Evolutionary conservation across 1,140 invertebrate species (phyloP).

Genomic region (Choristoneura fumiferana): DNA sequence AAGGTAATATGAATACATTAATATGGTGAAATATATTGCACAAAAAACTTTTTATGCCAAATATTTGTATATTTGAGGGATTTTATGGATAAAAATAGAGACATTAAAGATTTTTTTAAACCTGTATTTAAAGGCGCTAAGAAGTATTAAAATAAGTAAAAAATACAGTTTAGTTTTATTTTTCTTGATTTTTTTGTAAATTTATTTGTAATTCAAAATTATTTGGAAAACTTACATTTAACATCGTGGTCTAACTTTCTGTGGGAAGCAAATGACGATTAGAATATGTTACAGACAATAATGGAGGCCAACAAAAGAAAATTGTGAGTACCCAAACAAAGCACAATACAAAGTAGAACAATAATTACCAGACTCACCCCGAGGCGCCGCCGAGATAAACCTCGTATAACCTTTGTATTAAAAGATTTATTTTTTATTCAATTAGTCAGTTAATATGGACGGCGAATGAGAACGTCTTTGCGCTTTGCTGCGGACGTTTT

Average conservation of each 20-base stretch:
- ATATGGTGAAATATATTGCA: no score
- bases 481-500: conserved; percentile 24
- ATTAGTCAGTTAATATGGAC: conserved; percentile 47
- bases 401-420: conserved; percentile 40
- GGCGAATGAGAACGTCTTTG: conserved; percentile 29
- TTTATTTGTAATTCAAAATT: no score
- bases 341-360: conserved; percentile 50
- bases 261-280: conserved; percentile 35
- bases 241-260: conserved; percentile 4
- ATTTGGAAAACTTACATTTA: no score
- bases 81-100: no score
- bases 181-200: no score
- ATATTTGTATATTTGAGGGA: no score
- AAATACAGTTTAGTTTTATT: no score
- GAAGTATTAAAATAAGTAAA: no score
- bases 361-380: conserved; percentile 47
- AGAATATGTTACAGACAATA: conserved; percentile 50
- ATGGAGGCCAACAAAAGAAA: conserved; percentile 48
- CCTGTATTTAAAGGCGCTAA: no score
- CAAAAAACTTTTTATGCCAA: no score
- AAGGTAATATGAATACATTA: no score
- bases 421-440: conserved; percentile 53
- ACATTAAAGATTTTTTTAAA: no score
- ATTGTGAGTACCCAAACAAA: conserved; percentile 30
- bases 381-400: conserved; percentile 36